phyloP scores from a whole-genome alignment of 1,140 invertebrate genomes.

The Saxidomus purpurata region DNA sequence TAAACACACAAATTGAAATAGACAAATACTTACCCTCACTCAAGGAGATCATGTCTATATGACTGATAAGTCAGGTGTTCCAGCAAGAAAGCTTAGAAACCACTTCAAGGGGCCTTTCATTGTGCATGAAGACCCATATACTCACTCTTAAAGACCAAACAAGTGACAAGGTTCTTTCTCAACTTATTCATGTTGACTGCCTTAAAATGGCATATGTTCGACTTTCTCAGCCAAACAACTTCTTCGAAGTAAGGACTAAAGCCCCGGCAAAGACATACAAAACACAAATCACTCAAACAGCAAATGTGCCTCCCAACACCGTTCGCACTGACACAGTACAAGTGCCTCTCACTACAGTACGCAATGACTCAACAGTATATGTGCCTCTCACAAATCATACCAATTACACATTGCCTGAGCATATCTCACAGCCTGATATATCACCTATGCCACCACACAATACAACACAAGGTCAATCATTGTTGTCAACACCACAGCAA shows the following conservation, averaged over 20 bases:
- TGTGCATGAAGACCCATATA: neutral
- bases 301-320: too few species aligned
- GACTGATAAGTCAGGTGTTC: slow-evolving; percentile 1
- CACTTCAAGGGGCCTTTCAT: slow-evolving; percentile 53
- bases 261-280: neutral
- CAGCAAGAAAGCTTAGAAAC: slow-evolving; percentile 47
- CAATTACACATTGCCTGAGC: too few species aligned
- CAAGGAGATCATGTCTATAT: slow-evolving; percentile 50
- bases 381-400: too few species aligned
- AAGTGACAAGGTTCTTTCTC: neutral
- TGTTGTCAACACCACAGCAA: too few species aligned
- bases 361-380: too few species aligned
- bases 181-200: slow-evolving; percentile 47
- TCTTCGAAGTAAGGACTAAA: slow-evolving; percentile 1
- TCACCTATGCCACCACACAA: too few species aligned
- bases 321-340: too few species aligned
- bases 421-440: too few species aligned
- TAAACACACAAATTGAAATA: neutral
- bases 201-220: slow-evolving; percentile 54
- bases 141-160: slow-evolving; percentile 10
- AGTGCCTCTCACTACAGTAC: too few species aligned
- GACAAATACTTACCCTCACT: neutral
- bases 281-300: neutral
- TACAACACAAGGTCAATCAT: too few species aligned
- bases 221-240: neutral